Evolutionary conservation across 64 coral and sea anemone genomes (phyloP).

Genomic region (Montipora foliosa): DNA sequence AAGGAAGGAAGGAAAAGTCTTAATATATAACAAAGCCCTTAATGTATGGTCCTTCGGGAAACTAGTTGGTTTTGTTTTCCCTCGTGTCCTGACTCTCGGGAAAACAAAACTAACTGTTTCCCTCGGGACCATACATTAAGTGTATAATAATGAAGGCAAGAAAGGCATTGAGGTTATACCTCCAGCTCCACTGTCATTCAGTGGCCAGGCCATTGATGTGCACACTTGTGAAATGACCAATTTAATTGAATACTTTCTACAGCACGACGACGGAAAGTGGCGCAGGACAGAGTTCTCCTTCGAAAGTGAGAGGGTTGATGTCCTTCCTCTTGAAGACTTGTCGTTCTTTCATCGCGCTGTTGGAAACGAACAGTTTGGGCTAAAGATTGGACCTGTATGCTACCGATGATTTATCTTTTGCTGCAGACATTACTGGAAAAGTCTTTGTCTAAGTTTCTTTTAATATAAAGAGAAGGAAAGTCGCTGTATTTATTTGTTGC

Average conservation of each 20-base stretch:
- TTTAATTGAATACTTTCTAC: background rate
- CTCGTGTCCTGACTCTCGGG: no score
- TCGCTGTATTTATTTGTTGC: constrained; percentile 47
- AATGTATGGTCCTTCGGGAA: no score
- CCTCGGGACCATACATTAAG: no score
- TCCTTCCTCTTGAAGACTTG: constrained; percentile 66
- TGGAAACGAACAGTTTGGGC: constrained; percentile 57
- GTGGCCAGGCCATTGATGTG: background rate
- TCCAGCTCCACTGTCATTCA: background rate
- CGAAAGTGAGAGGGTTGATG: constrained; percentile 44
- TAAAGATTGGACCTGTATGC: constrained; percentile 73
- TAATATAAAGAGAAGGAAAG: constrained; percentile 11
- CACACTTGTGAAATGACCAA: background rate
- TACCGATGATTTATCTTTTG: constrained; percentile 36
- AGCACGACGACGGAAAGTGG: constrained; percentile 79
- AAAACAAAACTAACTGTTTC: no score
- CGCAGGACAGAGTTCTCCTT: constrained; percentile 70
- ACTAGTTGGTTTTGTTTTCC: no score
- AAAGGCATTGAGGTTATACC: no score
- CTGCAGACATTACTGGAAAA: background rate
- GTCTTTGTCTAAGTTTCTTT: background rate
- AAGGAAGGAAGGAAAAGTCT: no score
- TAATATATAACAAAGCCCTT: no score
- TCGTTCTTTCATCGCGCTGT: constrained; percentile 67
- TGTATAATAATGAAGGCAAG: no score